phyloP scores from a whole-genome alignment of 2,888 invertebrate species.

The Oxytorus armatus region DNA sequence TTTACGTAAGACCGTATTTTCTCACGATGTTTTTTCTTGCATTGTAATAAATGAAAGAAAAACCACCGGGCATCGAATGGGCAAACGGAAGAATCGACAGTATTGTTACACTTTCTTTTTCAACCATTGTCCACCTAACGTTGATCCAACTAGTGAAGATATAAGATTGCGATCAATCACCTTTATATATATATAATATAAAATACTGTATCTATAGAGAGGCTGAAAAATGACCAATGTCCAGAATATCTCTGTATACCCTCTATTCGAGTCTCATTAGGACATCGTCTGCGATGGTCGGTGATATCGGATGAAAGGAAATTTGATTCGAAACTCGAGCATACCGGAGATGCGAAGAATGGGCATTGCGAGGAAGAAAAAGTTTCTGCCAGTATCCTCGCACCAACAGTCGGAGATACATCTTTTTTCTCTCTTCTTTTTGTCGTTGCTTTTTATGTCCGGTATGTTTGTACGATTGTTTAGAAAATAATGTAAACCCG shows the following conservation, averaged over 20 bases:
- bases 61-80: conserved; percentile 49
- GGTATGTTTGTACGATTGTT: no score
- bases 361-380: conserved; percentile 19
- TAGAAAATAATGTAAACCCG: not conserved
- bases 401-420: not conserved
- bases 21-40: conserved; percentile 67
- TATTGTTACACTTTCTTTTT: conserved; percentile 65
- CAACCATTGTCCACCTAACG: conserved; percentile 60
- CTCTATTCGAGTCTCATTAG: conserved; percentile 67
- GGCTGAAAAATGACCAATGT: conserved; percentile 66
- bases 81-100: conserved; percentile 35
- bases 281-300: conserved; percentile 32
- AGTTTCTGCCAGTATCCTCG: conserved; percentile 11
- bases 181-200: conserved; percentile 20
- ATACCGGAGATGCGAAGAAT: conserved; percentile 35
- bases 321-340: conserved; percentile 63
- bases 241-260: conserved; percentile 52
- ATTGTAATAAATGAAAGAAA: conserved; percentile 63
- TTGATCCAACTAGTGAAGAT: conserved; percentile 66
- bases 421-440: conserved; percentile 1
- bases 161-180: conserved; percentile 70
- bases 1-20: conserved; percentile 69
- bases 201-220: not conserved
- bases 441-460: not conserved
- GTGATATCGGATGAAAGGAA: conserved; percentile 59